Conservation (phyloP, 1,140 invertebrate genomes). For the Aethina tumida region DNA sequence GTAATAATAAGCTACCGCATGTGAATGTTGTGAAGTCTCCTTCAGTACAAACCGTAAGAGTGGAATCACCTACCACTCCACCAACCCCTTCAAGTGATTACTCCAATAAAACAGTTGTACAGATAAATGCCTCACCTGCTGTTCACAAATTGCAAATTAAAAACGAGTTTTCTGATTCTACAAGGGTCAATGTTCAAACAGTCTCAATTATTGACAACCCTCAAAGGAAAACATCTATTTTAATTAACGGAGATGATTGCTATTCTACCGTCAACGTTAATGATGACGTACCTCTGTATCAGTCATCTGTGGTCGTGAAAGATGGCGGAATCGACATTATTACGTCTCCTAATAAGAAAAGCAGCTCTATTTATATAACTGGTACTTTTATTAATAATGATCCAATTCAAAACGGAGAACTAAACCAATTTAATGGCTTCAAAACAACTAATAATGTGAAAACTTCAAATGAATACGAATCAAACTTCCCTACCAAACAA, state of each 20-base stretch:
- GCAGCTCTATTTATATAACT: slow-evolving; percentile 33
- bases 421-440: background rate
- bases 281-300: slow-evolving; percentile 50
- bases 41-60: slow-evolving; percentile 9
- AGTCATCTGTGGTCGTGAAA: slow-evolving; percentile 56
- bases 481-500: too few species aligned
- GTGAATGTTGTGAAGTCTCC: slow-evolving; percentile 15
- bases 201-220: slow-evolving; percentile 33
- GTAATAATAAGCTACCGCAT: slow-evolving; percentile 25
- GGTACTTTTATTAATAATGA: slow-evolving; percentile 14
- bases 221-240: slow-evolving; percentile 60
- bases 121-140: slow-evolving; percentile 33
- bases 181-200: slow-evolving; percentile 16
- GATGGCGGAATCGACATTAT: slow-evolving; percentile 28
- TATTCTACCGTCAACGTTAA: slow-evolving; percentile 53
- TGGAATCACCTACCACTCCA: slow-evolving; percentile 10
- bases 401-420: slow-evolving; percentile 4
- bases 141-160: slow-evolving; percentile 50
- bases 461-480: too few species aligned
- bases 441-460: background rate
- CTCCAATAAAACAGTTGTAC: slow-evolving; percentile 30
- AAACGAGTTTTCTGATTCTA: slow-evolving; percentile 32
- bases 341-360: slow-evolving; percentile 15
- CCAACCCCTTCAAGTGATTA: slow-evolving; percentile 4
- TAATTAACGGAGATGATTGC: slow-evolving; percentile 64